These are phyloP conservation scores for Pangasius krempfi DNA, from an alignment of 2,797 vertebrate genomes.

Conservation along the genomic window DNA sequence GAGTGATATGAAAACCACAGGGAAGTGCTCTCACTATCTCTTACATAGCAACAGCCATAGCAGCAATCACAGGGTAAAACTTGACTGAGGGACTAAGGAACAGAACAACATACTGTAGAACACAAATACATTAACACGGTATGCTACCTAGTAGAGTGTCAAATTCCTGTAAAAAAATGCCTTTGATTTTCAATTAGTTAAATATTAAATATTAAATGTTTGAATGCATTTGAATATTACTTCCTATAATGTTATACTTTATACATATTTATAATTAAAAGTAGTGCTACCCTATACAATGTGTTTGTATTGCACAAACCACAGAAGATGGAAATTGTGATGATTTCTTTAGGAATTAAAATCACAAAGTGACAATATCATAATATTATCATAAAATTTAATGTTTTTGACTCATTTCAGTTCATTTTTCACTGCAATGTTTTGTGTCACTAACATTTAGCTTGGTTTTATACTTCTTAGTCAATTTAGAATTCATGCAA, in stretches of 20 bases:
- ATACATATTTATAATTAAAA: neutral
- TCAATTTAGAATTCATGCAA: neutral
- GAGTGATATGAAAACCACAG: neutral
- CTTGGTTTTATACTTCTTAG: neutral
- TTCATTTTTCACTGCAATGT: neutral
- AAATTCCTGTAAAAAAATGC: neutral
- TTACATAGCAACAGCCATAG: conserved; percentile 21
- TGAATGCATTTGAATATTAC: neutral
- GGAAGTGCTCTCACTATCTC: conserved; percentile 3
- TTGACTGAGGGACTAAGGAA: neutral
- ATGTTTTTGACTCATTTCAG: neutral
- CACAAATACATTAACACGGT: neutral
- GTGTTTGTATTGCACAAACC: neutral
- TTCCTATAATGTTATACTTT: neutral
- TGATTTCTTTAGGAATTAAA: neutral
- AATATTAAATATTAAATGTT: neutral
- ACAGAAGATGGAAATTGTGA: neutral
- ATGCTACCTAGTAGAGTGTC: neutral
- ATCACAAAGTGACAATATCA: neutral
- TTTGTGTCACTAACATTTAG: neutral
- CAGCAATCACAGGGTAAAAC: neutral
- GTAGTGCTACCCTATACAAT: neutral
- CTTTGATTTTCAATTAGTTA: neutral
- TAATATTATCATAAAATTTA: neutral
- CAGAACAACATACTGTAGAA: neutral